A percentile compares a stretch with the other conserved stretches of the same genome.
phyloP scores from a whole-genome alignment of 1,140 invertebrate species.

The Macrobrachium nipponense region DNA sequence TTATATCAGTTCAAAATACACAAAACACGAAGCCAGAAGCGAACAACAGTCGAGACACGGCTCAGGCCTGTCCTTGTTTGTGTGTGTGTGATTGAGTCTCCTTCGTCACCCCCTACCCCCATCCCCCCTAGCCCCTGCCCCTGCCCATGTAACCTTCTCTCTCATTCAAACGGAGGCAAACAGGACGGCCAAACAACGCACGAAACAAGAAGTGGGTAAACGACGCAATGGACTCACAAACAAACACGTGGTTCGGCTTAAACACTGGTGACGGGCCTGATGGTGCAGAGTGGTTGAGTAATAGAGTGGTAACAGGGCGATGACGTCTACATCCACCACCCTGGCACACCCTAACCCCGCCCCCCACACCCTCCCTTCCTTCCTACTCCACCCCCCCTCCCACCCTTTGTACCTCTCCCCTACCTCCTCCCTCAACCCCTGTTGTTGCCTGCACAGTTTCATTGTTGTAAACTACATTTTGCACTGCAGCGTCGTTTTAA shows the following conservation, averaged over 20 bases:
- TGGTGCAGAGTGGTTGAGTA: slow-evolving; percentile 24
- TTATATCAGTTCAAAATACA: background rate
- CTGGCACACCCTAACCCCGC: background rate
- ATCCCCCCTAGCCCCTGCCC: too few relatives aligned
- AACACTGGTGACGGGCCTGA: slow-evolving; percentile 17
- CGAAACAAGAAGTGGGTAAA: background rate
- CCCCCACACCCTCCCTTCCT: background rate
- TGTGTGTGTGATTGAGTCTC: too few relatives aligned
- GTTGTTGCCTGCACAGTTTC: background rate
- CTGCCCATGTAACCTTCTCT: too few relatives aligned
- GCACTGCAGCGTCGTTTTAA: background rate
- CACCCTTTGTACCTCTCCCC: background rate
- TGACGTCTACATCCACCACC: slow-evolving; percentile 7
- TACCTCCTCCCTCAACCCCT: background rate
- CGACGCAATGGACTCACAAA: background rate
- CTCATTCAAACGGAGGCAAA: background rate
- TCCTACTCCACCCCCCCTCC: background rate
- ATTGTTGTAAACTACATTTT: background rate
- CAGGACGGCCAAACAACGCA: slow-evolving; percentile 8
- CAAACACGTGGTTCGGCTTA: background rate
- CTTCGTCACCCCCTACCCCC: too few relatives aligned
- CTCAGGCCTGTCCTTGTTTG: too few relatives aligned
- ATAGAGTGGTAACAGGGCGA: slow-evolving; percentile 26
- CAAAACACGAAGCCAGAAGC: background rate
- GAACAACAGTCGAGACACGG: too few relatives aligned